Evolutionary conservation across 2,113 vertebrate species (phyloP).

Genomic region (Cygnus buccinator): DNA sequence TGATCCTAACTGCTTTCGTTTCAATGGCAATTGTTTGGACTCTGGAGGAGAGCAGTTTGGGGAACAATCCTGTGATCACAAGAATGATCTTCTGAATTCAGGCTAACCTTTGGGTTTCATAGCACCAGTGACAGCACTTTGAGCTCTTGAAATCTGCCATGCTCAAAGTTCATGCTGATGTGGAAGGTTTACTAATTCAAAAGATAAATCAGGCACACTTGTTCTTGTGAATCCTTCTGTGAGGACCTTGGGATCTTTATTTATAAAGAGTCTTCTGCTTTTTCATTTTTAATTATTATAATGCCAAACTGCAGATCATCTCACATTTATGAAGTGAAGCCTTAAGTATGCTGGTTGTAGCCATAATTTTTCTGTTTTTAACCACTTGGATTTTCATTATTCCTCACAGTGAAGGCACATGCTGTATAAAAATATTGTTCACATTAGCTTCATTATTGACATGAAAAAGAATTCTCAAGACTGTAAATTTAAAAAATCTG

Average conservation of each 20-base stretch:
- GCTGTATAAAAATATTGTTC: background rate
- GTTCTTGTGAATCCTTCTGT: background rate
- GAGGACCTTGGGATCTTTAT: background rate
- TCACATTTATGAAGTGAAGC: background rate
- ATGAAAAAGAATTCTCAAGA: background rate
- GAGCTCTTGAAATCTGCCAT: background rate
- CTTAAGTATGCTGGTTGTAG: background rate
- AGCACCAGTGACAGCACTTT: background rate
- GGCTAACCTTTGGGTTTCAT: background rate
- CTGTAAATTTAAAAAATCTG: background rate
- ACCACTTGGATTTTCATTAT: slow-evolving; percentile 7
- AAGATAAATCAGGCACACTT: background rate
- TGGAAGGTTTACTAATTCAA: background rate
- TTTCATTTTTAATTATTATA: background rate
- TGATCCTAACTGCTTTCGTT: background rate
- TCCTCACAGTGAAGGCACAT: slow-evolving; percentile 13
- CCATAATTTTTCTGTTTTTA: background rate
- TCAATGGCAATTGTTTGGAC: background rate
- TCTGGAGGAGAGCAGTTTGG: background rate
- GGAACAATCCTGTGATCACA: background rate
- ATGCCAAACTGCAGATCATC: background rate
- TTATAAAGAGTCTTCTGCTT: background rate
- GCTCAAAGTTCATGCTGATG: background rate
- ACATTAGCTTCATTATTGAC: background rate
- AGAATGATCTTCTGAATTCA: background rate